Evolutionary conservation across 2,888 invertebrate genomes (phyloP).

Genomic region (Drosophila villosipedis): DNA sequence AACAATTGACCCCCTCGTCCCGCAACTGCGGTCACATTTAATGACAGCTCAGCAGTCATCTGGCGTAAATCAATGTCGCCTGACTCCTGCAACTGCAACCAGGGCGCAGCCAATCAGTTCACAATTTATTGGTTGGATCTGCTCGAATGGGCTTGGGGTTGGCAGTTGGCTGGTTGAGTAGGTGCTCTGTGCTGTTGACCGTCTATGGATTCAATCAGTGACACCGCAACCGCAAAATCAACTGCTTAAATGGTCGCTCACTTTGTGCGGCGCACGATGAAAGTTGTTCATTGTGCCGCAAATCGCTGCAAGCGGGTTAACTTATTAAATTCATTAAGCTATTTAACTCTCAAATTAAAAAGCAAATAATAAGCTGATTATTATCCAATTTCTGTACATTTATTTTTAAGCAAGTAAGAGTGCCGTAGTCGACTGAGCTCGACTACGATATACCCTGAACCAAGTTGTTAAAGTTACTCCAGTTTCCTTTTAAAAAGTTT

Average conservation of each 20-base stretch:
- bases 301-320: slow-evolving; percentile 2
- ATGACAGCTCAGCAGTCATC: slow-evolving; percentile 57
- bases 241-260: slow-evolving; percentile 57
- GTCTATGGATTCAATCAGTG: slow-evolving; percentile 72
- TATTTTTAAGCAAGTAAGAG: not conserved
- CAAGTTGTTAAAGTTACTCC: too few relatives aligned
- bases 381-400: not conserved
- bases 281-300: slow-evolving; percentile 25
- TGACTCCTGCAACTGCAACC: slow-evolving; percentile 39
- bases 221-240: slow-evolving; percentile 68
- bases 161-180: not conserved
- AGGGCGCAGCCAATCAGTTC: slow-evolving; percentile 46
- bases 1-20: slow-evolving; percentile 34
- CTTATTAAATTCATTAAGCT: slow-evolving; percentile 3
- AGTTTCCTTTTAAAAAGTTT: too few relatives aligned
- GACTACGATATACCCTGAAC: too few relatives aligned
- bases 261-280: slow-evolving; percentile 37
- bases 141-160: not conserved
- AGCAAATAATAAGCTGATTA: not conserved
- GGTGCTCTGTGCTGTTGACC: slow-evolving; percentile 10
- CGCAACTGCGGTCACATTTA: slow-evolving; percentile 72
- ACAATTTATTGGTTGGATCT: slow-evolving; percentile 50
- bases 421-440: too few relatives aligned
- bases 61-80: slow-evolving; percentile 48
- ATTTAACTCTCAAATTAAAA: not conserved